A percentile compares a stretch with the other conserved stretches of the same genome.
Conservation (phyloP, 2,888 invertebrate genomes). For the Octodonta nipae region DNA sequence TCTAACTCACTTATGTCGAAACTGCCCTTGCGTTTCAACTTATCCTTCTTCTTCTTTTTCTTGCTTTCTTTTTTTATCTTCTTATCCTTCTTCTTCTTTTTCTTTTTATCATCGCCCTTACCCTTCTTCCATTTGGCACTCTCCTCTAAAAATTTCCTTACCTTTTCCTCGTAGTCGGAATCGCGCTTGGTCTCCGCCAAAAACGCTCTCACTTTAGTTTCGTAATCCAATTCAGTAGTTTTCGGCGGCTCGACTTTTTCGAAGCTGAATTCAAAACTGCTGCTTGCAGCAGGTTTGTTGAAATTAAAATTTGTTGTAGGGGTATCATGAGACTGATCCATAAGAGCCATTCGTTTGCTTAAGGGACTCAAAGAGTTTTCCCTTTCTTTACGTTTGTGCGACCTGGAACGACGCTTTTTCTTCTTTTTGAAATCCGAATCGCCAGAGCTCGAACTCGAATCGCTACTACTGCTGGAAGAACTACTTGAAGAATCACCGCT, state of each 20-base stretch:
- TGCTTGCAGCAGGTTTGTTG: conserved; percentile 52
- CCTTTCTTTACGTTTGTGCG: conserved; percentile 41
- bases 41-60: conserved; percentile 61
- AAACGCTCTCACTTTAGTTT: conserved; percentile 44
- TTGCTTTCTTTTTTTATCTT: conserved; percentile 59
- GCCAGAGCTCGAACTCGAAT: conserved; percentile 50
- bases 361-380: conserved; percentile 66
- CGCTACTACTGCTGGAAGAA: conserved; percentile 42
- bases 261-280: conserved; percentile 37
- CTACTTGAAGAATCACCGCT: conserved; percentile 47
- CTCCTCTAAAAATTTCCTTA: conserved; percentile 73
- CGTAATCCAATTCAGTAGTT: conserved; percentile 22
- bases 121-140: conserved; percentile 66
- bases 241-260: conserved; percentile 31
- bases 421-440: conserved; percentile 42
- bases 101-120: conserved; percentile 54
- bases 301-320: conserved; percentile 50
- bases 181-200: conserved; percentile 65
- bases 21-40: conserved; percentile 47
- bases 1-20: conserved; percentile 52
- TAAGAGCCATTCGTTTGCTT: conserved; percentile 69
- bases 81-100: conserved; percentile 41
- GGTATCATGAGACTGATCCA: conserved; percentile 43
- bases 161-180: conserved; percentile 73
- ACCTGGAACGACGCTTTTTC: conserved; percentile 44